phyloP scores from a whole-genome alignment of 2,113 vertebrate genomes.

The Anas platyrhynchos region DNA sequence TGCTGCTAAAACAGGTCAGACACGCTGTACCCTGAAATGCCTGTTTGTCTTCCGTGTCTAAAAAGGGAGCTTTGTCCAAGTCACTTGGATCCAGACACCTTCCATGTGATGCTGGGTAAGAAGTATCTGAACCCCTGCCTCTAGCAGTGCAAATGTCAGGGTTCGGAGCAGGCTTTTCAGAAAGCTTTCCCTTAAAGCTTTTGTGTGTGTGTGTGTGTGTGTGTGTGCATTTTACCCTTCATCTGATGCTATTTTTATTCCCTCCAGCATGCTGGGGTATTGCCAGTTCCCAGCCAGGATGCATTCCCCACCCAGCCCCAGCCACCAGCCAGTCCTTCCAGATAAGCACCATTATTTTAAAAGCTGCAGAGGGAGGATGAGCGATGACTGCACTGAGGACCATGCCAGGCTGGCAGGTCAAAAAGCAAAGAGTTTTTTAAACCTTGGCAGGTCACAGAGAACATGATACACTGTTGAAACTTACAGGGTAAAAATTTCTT shows the following conservation, averaged over 20 bases:
- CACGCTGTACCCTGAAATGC: not conserved
- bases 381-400: not conserved
- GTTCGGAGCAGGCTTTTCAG: not conserved
- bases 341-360: constrained; percentile 2
- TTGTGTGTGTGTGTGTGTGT: not conserved
- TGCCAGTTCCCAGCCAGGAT: not conserved
- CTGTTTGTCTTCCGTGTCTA: not conserved
- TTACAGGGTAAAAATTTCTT: not conserved
- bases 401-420: not conserved
- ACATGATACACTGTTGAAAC: not conserved
- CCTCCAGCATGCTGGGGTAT: not conserved
- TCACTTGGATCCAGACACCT: not conserved
- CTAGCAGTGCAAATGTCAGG: not conserved
- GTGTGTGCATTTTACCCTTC: not conserved
- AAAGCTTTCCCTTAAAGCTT: not conserved
- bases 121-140: not conserved
- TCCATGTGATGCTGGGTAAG: not conserved
- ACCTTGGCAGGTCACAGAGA: not conserved
- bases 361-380: not conserved
- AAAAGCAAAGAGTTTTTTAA: not conserved
- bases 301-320: not conserved
- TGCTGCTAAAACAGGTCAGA: constrained; percentile 28
- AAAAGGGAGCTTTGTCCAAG: not conserved
- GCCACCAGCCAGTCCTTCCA: not conserved
- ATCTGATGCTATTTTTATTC: not conserved